Evolutionary conservation across 2,888 invertebrate species (phyloP).

Genomic region (Lycocerus yunnanus): DNA sequence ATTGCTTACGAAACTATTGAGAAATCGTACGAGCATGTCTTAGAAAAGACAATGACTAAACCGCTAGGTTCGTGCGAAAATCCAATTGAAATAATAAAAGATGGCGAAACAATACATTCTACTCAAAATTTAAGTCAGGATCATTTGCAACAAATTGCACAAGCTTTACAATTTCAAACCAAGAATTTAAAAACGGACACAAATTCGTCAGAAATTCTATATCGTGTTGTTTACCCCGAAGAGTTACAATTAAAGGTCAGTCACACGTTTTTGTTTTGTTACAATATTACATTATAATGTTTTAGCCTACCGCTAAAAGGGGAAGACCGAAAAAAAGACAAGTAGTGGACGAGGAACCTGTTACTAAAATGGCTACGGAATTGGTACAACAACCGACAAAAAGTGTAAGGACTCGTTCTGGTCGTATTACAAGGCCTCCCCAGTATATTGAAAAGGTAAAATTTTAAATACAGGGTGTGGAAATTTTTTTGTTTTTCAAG

Average conservation of each 20-base stretch:
- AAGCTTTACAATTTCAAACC: slow-evolving; percentile 17
- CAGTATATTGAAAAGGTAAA: slow-evolving; percentile 46
- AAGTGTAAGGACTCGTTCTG: slow-evolving; percentile 48
- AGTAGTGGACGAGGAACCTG: slow-evolving; percentile 20
- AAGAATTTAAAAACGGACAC: slow-evolving; percentile 11
- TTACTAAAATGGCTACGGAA: slow-evolving; percentile 9
- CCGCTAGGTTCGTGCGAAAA: slow-evolving; percentile 29
- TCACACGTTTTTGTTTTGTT: not conserved
- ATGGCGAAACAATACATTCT: slow-evolving; percentile 24
- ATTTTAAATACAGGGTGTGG: not conserved
- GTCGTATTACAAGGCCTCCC: slow-evolving; percentile 49
- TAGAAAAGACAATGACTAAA: slow-evolving; percentile 7
- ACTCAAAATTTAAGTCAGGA: slow-evolving; percentile 27
- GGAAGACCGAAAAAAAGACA: slow-evolving; percentile 46
- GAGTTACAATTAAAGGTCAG: slow-evolving; percentile 46
- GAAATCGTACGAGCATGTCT: not conserved
- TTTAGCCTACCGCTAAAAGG: slow-evolving; percentile 40
- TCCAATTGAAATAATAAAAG: slow-evolving; percentile 29
- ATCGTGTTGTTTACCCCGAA: slow-evolving; percentile 49
- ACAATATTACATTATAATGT: slow-evolving; percentile 5
- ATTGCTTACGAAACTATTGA: not conserved
- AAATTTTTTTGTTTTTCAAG: not conserved
- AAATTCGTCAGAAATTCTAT: slow-evolving; percentile 38
- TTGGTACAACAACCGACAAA: slow-evolving; percentile 31
- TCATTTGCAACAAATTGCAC: slow-evolving; percentile 24